These are phyloP conservation scores for Drosophila anceps DNA, from an alignment of 2,888 invertebrate genomes.

Conservation along the genomic window DNA sequence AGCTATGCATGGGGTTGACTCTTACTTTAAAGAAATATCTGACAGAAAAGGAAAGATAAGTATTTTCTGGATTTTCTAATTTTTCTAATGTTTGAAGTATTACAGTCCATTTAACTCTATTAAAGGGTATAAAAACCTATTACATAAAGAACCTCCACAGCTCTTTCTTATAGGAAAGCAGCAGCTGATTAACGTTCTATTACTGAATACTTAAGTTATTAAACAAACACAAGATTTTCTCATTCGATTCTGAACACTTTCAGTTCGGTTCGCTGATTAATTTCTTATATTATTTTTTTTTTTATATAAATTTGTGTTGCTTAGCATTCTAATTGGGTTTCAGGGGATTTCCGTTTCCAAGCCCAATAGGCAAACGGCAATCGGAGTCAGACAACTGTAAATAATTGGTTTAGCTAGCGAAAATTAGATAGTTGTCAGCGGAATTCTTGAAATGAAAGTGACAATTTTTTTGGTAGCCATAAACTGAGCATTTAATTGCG, in stretches of 20 bases:
- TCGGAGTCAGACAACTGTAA: constrained; percentile 64
- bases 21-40: too few relatives aligned
- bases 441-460: constrained; percentile 75
- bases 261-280: not conserved
- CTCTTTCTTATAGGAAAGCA: not conserved
- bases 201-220: not conserved
- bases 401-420: constrained; percentile 68
- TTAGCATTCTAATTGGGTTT: constrained; percentile 7
- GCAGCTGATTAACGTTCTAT: not conserved
- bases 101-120: not conserved
- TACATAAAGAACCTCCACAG: not conserved
- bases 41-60: too few relatives aligned
- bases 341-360: constrained; percentile 10
- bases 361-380: constrained; percentile 15
- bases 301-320: not conserved
- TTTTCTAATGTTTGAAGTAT: too few relatives aligned
- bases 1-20: too few relatives aligned
- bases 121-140: not conserved
- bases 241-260: not conserved
- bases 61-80: too few relatives aligned
- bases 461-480: constrained; percentile 47
- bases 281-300: not conserved
- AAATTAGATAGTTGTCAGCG: constrained; percentile 44
- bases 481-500: constrained; percentile 24
- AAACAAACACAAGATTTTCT: not conserved